A percentile compares a stretch with the other conserved stretches of the same genome.
Conservation (phyloP, 2,888 invertebrate species). For the Morpho deidamia region DNA sequence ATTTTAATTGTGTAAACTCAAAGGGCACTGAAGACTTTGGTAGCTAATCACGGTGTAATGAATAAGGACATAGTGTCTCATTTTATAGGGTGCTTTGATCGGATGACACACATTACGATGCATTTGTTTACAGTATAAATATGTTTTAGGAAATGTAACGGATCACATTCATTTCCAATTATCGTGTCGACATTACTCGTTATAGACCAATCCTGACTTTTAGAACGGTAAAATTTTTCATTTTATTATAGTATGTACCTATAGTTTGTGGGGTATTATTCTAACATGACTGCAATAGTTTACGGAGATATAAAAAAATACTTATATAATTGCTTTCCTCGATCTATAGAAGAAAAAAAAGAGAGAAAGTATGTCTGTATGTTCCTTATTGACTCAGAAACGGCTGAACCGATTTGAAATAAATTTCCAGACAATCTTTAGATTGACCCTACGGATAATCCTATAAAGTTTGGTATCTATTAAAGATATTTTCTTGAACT, state of each 20-base stretch:
- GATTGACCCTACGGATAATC: too few species aligned
- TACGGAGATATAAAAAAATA: too few species aligned
- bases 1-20: conserved; percentile 24
- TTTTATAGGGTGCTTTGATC: conserved; percentile 56
- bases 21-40: conserved; percentile 19
- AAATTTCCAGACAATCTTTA: too few species aligned
- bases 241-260: background rate
- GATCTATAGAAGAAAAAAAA: too few species aligned
- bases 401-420: too few species aligned
- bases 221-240: background rate
- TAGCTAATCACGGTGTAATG: conserved; percentile 47
- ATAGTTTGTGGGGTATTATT: background rate
- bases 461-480: too few species aligned
- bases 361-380: too few species aligned
- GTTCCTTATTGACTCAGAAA: too few species aligned
- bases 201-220: conserved; percentile 36
- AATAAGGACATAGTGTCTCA: conserved; percentile 27
- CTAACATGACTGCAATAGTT: background rate
- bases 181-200: conserved; percentile 53
- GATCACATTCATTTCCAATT: conserved; percentile 65
- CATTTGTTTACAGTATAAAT: conserved; percentile 58
- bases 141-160: conserved; percentile 69
- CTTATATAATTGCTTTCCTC: too few species aligned
- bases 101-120: conserved; percentile 64
- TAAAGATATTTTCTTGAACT: too few species aligned